phyloP scores from a whole-genome alignment of 2,888 invertebrate genomes.

The Eurois occulta region DNA sequence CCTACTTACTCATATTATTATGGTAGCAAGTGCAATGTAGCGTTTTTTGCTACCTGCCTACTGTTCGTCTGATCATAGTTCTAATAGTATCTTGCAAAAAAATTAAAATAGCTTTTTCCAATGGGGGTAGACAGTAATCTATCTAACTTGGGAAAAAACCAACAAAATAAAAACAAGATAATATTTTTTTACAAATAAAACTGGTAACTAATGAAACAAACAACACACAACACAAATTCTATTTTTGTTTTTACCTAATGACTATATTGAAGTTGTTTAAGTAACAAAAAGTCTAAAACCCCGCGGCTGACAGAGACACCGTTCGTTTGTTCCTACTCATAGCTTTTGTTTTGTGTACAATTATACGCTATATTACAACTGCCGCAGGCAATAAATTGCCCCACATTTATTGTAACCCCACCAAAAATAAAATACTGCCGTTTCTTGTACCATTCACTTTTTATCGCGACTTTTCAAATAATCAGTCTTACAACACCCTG shows the following conservation, averaged over 20 bases:
- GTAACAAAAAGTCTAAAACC: constrained; percentile 10
- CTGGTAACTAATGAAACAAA: background rate
- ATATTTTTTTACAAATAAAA: too few species aligned
- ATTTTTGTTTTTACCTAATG: background rate
- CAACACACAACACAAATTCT: background rate
- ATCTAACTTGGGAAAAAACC: too few species aligned
- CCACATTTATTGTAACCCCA: constrained; percentile 36
- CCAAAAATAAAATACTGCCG: constrained; percentile 11
- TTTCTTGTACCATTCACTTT: constrained; percentile 13
- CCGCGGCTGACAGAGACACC: constrained; percentile 7
- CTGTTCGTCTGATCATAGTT: too few species aligned
- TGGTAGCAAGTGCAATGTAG: too few species aligned
- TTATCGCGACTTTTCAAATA: constrained; percentile 18
- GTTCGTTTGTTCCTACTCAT: constrained; percentile 8
- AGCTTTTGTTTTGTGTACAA: constrained; percentile 46
- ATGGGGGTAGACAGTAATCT: too few species aligned
- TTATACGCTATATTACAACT: constrained; percentile 37
- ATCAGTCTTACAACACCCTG: constrained; percentile 7
- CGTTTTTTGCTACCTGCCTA: too few species aligned
- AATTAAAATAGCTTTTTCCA: too few species aligned
- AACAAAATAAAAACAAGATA: too few species aligned
- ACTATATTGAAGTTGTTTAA: background rate
- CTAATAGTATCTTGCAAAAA: too few species aligned
- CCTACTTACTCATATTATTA: too few species aligned
- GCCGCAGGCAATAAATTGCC: constrained; percentile 31